Evolutionary conservation across 2,797 vertebrate genomes (phyloP).

Genomic region (Brachyrhaphis roseni): DNA sequence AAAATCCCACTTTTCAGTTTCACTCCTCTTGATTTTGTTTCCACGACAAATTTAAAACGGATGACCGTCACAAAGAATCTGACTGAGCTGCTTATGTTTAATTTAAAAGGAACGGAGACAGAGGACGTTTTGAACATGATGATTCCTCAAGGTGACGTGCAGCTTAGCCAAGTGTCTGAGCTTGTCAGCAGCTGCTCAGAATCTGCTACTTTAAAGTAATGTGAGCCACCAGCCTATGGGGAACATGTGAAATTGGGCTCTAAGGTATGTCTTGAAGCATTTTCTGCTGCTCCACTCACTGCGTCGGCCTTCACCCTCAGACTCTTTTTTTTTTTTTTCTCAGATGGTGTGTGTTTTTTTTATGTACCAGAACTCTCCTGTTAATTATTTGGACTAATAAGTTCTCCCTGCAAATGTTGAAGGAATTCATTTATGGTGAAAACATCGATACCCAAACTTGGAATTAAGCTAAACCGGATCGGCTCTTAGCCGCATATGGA

Average conservation of each 20-base stretch:
- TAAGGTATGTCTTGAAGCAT: constrained; percentile 7
- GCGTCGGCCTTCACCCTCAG: neutral
- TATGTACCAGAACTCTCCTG: constrained; percentile 3
- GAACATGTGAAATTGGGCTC: constrained; percentile 6
- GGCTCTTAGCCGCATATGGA: constrained; percentile 78
- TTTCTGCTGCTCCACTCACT: constrained; percentile 10
- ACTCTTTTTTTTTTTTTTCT: constrained; percentile 4
- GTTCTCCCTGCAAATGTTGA: constrained; percentile 2
- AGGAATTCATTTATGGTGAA: constrained; percentile 75
- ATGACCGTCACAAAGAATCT: neutral
- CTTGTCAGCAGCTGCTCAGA: constrained; percentile 16
- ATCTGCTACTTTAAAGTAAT: constrained; percentile 15
- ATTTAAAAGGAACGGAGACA: neutral
- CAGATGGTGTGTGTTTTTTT: constrained; percentile 17
- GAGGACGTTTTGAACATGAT: constrained; percentile 3
- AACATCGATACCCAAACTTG: constrained; percentile 73
- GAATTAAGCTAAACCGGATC: constrained; percentile 60
- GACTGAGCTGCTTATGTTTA: neutral
- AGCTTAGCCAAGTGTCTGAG: constrained; percentile 12
- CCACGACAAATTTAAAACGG: neutral
- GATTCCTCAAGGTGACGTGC: constrained; percentile 7
- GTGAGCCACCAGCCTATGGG: constrained; percentile 3
- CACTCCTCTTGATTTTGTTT: neutral
- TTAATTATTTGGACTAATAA: constrained; percentile 34
- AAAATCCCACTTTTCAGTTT: neutral